Evolutionary conservation across 2,797 vertebrate genomes (phyloP), one percentile per base, ranked within the genome.

Genomic region (Tolypeutes matacus): DNA sequence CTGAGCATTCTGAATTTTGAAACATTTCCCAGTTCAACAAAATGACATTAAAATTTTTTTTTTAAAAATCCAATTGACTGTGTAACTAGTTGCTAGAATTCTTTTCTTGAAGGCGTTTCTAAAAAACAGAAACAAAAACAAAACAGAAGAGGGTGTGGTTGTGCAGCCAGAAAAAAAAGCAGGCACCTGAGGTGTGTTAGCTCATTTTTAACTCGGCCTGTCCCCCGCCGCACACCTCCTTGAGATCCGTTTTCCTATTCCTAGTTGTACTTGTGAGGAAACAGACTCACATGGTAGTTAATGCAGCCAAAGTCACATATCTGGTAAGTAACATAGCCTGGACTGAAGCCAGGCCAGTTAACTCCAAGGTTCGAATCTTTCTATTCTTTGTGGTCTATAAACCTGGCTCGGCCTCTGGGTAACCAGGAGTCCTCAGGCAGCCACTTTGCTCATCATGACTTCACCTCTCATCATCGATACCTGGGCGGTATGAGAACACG

Each of bases 91-190:
- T 72, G 17, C 73, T 56, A 56, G 65, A 85, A 60, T 76, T 46
- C 85, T 81, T 77, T 60, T 53, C 84, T 56, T 75, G 8, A 49
- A 83, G 72, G 18, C 49, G 65, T 69, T 87, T 39, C 7, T 39
- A 39, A 39, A 39, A 3, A 39, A 39, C 39, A 39, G 7, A 3
- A 39, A 39, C 39, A 39, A 39, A 39, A 39, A 39, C 3, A 39
- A n/a, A 67, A 88, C 17, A 88, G 56, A 75, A 53, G 17, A 84
- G 87, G 49, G 73, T n/a, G 13, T 36, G 72, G 39, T 27, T 9
- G 7, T 5, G 36, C 6, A 49, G 60, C 76, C 76, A 29, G 17
- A 23, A 64, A 65, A 31, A 23, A 31, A 17, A 53, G 53, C 58
- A 18, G 81, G 73, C 51, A 36, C 65, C 49, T 36, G 4, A 58